Evolutionary conservation across 2,113 vertebrate species (phyloP), one percentile per base, ranked within the genome.

Genomic region (Halcyon senegalensis): DNA sequence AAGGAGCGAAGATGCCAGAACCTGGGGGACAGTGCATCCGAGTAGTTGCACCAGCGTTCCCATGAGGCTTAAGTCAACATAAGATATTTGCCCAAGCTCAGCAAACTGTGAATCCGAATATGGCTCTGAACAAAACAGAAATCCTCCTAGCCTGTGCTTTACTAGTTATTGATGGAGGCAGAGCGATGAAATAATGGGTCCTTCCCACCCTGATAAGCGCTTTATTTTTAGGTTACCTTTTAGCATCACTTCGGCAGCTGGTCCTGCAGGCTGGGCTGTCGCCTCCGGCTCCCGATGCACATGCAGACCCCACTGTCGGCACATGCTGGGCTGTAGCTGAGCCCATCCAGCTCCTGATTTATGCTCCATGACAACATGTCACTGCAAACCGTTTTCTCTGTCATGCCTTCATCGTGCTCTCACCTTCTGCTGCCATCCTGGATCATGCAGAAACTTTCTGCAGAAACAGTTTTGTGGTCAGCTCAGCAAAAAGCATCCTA

Each of bases 171-270:
- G 3, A 3, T 62, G 0, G 4, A 67, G 79, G 60, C 72, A 59
- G 46, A 55, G 68, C 62, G 87, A 74, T 85, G 66, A 76, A 90
- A 91, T 37, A 70, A 56, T 58, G 59, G 70, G 75, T 64, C 44
- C 55, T 96, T 78, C 94, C 83, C 55, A 1, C 82, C 44, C 75
- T 59, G 85, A 84, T 63, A 93, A 94, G 68, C 13, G 1, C 64
- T 63, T 87, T 94, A 83, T 96, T 93, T 96, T 96, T 93, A 96
- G 87, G 27, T 33, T 67, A 62, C 79, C 75, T 90, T 84, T 84
- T 80, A 80, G 70, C 72, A 86, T 88, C 0, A 4, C 87, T 62
- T 73, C 0, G 0, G 75, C 76, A 89, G 93, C 90, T 55, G 84
- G 75, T 87, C 78, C 93, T 35, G 62, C 62, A 56, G 84, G 60